phyloP scores from a whole-genome alignment of 2,113 vertebrate species.

The Spea multiplicata region DNA sequence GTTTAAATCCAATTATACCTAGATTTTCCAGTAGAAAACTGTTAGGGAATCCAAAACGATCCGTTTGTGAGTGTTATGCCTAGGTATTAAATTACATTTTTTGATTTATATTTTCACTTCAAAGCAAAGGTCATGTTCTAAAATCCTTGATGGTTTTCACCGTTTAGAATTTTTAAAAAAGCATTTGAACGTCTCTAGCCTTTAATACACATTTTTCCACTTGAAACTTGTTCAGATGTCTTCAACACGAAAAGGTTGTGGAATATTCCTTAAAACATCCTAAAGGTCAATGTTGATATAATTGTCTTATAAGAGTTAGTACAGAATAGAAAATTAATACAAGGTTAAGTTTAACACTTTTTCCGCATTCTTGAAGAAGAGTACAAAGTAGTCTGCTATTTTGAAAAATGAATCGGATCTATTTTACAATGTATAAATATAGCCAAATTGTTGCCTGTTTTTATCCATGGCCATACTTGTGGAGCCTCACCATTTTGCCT shows the following conservation, averaged over 20 bases:
- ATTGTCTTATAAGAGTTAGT: constrained; percentile 15
- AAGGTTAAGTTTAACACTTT: background rate
- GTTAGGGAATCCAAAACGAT: background rate
- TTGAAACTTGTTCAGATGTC: constrained; percentile 25
- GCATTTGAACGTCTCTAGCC: background rate
- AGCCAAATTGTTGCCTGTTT: no score
- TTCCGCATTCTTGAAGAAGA: background rate
- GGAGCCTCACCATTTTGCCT: no score
- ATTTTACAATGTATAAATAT: no score
- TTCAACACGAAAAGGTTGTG: constrained; percentile 27
- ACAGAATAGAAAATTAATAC: background rate
- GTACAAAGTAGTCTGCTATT: no score
- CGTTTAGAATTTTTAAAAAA: constrained; percentile 24
- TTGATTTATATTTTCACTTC: constrained; percentile 30
- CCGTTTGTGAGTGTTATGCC: constrained; percentile 3
- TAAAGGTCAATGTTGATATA: constrained; percentile 34
- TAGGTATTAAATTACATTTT: constrained; percentile 24
- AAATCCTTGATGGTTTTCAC: constrained; percentile 25
- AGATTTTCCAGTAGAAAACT: constrained; percentile 4
- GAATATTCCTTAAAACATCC: constrained; percentile 16
- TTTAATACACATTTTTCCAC: constrained; percentile 2
- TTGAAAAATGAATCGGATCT: no score
- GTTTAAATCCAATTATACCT: constrained; percentile 29
- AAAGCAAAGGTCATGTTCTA: constrained; percentile 39
- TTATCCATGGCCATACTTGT: no score